Evolutionary conservation across 2,888 invertebrate genomes (phyloP), one percentile per base, ranked within the genome.

Genomic region (Pyrochroa serraticornis): DNA sequence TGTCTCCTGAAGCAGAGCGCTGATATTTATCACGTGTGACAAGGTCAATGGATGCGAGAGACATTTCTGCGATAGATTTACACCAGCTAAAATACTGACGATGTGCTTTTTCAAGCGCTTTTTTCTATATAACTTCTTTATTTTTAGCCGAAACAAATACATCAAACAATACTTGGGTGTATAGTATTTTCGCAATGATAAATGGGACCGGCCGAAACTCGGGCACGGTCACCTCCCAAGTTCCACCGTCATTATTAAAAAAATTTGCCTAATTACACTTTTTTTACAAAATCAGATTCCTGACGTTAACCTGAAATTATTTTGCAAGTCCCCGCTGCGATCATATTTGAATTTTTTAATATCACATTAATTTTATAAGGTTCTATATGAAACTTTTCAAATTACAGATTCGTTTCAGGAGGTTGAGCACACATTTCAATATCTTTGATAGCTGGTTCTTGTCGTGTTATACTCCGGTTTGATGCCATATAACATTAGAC

Each of bases 1-100:
- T 55, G 60, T 60, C 55, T 60, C 55, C 55, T 60, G 60, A 47
- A 60, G 60, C 47, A 60, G 60, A 55, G 55, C 60, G 42, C 60
- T 55, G 60, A 57, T 60, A 60, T 60, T 60, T 60, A 60, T 60
- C 60, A 60, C 55, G 56, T 56, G 57, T 60, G 60, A 60, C 60
- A 60, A 60, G 60, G 56, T 60, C 60, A 57, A 60, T 60, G 60
- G 60, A 60, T 57, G 60, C 57, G 52, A 60, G 57, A 60, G 60
- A 60, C 57, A 57, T 60, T 60, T 60, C 57, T 53, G 53, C 53
- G 60, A 60, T 57, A 60, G 60, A 60, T 60, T 60, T 60, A 60
- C 60, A 60, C 53, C 57, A 53, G 55, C 60, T 60, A 60, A 60
- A 60, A 60, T 51, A 60, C 55, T 55, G 51, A 60, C 60, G 49